Evolutionary conservation across 2,888 invertebrate genomes (phyloP), one percentile per base, ranked within the genome.

Genomic region (Rhyacophila evoluta): DNA sequence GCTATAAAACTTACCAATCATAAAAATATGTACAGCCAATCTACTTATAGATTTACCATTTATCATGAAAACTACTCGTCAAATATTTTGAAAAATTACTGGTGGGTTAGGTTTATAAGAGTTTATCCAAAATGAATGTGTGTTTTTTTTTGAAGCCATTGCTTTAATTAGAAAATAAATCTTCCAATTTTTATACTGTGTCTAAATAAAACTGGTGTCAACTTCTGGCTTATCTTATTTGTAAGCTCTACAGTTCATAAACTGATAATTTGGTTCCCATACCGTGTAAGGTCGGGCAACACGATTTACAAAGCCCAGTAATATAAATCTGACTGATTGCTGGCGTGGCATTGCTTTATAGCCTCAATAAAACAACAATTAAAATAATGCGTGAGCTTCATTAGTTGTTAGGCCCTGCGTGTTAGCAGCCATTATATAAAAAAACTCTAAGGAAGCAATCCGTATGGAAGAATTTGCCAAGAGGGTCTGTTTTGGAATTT

Each of bases 321-420:
- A 29, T 69, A 69, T 69, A 69, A 69, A 69, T 69, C 69, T 69
- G 69, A 33, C 69, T 69, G 28, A 69, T 38, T 72, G 12, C 27
- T 38, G 72, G 38, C 37, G 25, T 74, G 29, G 55, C 72, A 36
- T 72, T 74, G 37, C 41, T 74, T 68, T 74, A 74, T 74, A 10
- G 68, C 74, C 11, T 19, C 68, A 36, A 74, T 74, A 74, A 74
- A 74, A 36, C 29, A n/a, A 25, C 27, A 72, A 36, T 74, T 36
- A 10, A 74, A 74, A 69, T 74, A 27, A 74, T 12, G 55, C 67
- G 36, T 37, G 67, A 25, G 67, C 68, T 68, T 74, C 36, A 55
- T 74, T 74, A 74, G 29, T 25, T 28, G 73, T 38, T 67, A 15
- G 67, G 74, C 29, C 55, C 19, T 69, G 69, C 74, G 74, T 74